Evolutionary conservation across 2,888 invertebrate genomes (phyloP), one percentile per base, ranked within the genome.

Genomic region (Campoplex capitator): DNA sequence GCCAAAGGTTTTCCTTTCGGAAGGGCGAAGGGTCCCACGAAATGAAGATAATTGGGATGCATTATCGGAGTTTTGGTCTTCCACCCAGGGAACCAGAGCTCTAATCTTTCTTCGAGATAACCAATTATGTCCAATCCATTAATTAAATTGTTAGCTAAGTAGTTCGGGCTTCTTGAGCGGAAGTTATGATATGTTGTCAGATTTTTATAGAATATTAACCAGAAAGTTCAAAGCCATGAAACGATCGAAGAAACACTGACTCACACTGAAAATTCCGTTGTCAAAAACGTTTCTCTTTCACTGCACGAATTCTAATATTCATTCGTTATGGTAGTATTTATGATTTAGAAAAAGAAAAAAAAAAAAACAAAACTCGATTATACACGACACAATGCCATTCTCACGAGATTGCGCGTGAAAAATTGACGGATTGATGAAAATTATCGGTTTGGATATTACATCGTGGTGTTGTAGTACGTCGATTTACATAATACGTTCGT

Each of bases 401-500:
- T 78, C 28, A 54, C n/a, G 54, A 65, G 62, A 68, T 81, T 65
- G 73, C 51, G 56, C 80, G 73, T 78, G 58, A 88, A 87, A 84
- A 87, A 84, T 84, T 38, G 67, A 65, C 80, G 85, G 89, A 89
- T 87, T 68, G 82, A 82, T 56, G 86, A 76, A 90, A 91, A 92
- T 90, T 84, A 90, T 92, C 85, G 85, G 85, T 75, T 88, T 67
- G 74, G 68, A 48, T 65, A 42, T 42, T 54, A 74, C 38, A 45
- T 51, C 79, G 67, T 67, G 68, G 32, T 45, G 51, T 51, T 75
- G 1, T 38, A 3, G 68, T 74, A 80, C 83, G 82, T 75, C 70
- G 77, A 85, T 91, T 91, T 90, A 83, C 89, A 89, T 91, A 91
- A 91, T 91, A 88, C 77, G 74, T 84, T 82, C 84, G 87, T 86